Conservation (phyloP, 2,113 vertebrate species). For the Dromiciops gliroides region DNA sequence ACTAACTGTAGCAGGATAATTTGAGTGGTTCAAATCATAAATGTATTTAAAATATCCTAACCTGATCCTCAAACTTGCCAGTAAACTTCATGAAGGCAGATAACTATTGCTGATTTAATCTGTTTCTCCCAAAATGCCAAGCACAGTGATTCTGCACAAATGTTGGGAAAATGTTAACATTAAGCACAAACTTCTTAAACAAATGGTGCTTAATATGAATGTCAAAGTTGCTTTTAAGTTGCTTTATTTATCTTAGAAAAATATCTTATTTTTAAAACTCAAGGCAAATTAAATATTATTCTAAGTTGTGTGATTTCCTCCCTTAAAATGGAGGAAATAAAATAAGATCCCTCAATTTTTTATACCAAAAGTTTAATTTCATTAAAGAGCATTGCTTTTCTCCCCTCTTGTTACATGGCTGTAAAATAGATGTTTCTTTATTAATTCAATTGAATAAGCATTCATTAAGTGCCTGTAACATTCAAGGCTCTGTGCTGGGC, state of each 20-base stretch:
- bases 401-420: background rate
- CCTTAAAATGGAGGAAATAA: constrained; percentile 18
- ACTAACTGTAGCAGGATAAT: constrained; percentile 8
- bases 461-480: background rate
- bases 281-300: background rate
- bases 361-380: background rate
- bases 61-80: constrained; percentile 18
- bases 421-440: background rate
- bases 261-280: constrained; percentile 8
- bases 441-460: background rate
- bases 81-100: background rate
- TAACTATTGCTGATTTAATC: background rate
- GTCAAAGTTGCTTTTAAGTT: background rate
- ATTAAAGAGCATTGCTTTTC: background rate
- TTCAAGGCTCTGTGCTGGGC: background rate
- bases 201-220: background rate
- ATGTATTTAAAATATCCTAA: background rate
- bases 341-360: background rate
- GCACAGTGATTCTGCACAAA: background rate
- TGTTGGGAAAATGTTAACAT: background rate
- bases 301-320: background rate
- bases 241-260: constrained; percentile 10
- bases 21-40: background rate
- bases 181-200: background rate
- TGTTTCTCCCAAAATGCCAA: background rate